Evolutionary conservation across 2,797 vertebrate genomes (phyloP), one percentile per base, ranked within the genome.

Genomic region (Nothura maculosa): DNA sequence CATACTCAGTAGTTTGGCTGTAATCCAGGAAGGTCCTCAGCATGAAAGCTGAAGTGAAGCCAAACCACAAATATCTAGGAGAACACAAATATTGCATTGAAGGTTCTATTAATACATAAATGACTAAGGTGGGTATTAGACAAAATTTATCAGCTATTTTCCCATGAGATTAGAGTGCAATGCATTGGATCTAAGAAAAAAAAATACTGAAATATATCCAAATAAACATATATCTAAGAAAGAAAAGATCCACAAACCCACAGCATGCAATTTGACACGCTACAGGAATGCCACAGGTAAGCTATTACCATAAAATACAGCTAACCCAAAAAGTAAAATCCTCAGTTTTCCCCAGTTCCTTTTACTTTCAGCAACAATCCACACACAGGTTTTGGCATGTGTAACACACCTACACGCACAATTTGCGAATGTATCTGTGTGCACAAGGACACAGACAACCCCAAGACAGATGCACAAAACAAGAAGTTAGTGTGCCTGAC

Each of bases 11-110:
- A 82, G 81, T 54, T 87, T 97, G 95, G 94, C 96, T 93, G 85
- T 87, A 67, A 61, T 93, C 96, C 96, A 97, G 77, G 57, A 95
- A 89, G 86, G 85, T 85, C 91, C 94, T 95, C 87, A 95, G 88
- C 84, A 38, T 62, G 91, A 85, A 90, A 75, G 78, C 63, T 95
- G 91, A 85, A 92, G 86, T 43, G 60, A 91, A 94, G 92, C 90
- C 94, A 96, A 95, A 82, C 38, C 34, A 28, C 52, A 68, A 81
- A 32, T 84, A 78, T 79, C 86, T 63, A 72, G 69, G 84, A 90
- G 70, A 87, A 69, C 66, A 90, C 94, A 95, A 93, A 93, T 92
- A 92, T 70, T 86, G 93, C 38, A 86, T 16, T 87, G 87, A 91
- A 92, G 62, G 69, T 83, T 90, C 81, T 88, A 68, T 84, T 92